phyloP scores from a whole-genome alignment of 53 echinoderm and acorn worm genomes.

The Mesocentrotus franciscanus region DNA sequence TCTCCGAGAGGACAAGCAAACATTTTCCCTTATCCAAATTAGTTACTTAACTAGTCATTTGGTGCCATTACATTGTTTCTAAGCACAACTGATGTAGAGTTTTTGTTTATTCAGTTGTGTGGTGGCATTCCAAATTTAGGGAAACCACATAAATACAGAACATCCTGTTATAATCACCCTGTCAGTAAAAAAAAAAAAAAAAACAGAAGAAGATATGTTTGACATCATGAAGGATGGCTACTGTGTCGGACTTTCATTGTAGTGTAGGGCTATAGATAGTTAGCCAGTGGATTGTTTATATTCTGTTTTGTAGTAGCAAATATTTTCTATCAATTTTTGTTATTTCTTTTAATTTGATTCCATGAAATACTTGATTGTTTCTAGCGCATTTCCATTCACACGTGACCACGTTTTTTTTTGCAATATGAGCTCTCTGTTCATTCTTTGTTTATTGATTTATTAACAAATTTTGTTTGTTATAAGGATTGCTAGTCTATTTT shows the following conservation, averaged over 20 bases:
- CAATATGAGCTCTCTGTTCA: background rate
- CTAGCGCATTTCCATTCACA: background rate
- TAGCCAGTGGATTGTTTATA: constrained; percentile 48
- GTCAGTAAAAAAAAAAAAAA: too few species aligned
- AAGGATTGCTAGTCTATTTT: background rate
- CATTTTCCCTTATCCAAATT: background rate
- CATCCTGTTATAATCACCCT: too few species aligned
- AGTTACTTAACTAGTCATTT: background rate
- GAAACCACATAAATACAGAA: background rate
- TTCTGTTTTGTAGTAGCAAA: constrained; percentile 46
- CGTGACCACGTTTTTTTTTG: background rate
- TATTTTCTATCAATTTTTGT: constrained; percentile 13
- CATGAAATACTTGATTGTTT: background rate
- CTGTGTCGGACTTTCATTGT: constrained; percentile 7
- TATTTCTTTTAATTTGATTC: background rate
- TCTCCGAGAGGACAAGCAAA: background rate
- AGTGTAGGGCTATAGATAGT: constrained; percentile 16
- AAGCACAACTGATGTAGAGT: background rate
- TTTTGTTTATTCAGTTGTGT: background rate
- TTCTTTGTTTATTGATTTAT: background rate
- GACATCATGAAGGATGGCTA: constrained; percentile 42
- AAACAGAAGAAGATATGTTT: background rate
- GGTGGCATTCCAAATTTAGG: background rate
- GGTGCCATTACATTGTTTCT: background rate
- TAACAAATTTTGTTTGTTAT: background rate